A percentile compares a stretch with the other conserved stretches of the same genome.
phyloP scores from a whole-genome alignment of 2,797 vertebrate genomes.

The Hylomyscus alleni region DNA sequence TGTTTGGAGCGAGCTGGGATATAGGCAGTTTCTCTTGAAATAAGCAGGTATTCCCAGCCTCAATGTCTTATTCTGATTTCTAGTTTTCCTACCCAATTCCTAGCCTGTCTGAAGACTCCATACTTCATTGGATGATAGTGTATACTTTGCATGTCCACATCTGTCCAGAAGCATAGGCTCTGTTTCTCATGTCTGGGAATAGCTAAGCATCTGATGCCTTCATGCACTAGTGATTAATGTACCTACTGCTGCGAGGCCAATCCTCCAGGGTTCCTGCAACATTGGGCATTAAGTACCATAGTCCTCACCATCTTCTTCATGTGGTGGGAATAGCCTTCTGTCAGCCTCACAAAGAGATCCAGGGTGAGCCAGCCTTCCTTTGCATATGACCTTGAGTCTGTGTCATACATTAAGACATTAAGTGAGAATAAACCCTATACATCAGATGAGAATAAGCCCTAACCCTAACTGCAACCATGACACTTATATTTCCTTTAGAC shows the following conservation, averaged over 20 bases:
- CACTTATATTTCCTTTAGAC: neutral
- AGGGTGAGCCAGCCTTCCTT: neutral
- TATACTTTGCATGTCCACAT: neutral
- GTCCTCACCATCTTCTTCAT: neutral
- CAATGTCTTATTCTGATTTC: neutral
- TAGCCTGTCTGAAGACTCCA: neutral
- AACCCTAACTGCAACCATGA: neutral
- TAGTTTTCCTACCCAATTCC: neutral
- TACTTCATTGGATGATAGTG: neutral
- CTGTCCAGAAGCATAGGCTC: neutral
- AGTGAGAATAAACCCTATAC: neutral
- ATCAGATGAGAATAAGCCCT: neutral
- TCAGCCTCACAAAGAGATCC: neutral
- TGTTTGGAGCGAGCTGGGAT: neutral
- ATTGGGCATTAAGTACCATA: neutral
- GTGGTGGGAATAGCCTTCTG: neutral
- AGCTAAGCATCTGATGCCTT: neutral
- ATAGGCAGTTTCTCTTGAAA: neutral
- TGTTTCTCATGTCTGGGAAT: neutral
- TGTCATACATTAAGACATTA: neutral
- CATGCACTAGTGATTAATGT: neutral
- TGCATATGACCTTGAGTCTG: neutral
- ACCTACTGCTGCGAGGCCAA: neutral
- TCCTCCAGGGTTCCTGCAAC: neutral
- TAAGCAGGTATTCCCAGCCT: neutral